Conservation (phyloP, 2,113 vertebrate genomes). For the Hyla sarda region DNA sequence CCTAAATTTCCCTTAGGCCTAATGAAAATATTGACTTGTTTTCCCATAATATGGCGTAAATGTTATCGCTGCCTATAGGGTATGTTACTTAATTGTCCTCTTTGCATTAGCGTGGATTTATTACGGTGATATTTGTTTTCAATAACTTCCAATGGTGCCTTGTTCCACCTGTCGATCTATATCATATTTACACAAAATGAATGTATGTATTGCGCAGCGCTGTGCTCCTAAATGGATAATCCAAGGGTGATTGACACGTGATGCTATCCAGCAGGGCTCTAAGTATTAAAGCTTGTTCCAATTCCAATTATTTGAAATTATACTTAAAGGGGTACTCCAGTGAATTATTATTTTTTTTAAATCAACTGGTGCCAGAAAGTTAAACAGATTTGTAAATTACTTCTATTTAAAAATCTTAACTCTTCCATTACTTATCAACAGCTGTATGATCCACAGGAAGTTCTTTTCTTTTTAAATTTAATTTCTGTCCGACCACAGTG, state of each 20-base stretch:
- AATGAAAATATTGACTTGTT: slow-evolving; percentile 40
- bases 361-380: too few species aligned
- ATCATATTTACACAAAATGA: not conserved
- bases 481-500: too few species aligned
- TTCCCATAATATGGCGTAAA: not conserved
- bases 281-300: too few species aligned
- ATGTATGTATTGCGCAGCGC: not conserved
- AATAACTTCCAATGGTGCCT: not conserved
- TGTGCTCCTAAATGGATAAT: not conserved
- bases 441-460: too few species aligned
- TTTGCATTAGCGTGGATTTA: not conserved
- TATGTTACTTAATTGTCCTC: slow-evolving; percentile 15
- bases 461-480: too few species aligned
- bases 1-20: not conserved
- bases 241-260: not conserved
- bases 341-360: too few species aligned
- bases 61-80: slow-evolving; percentile 29
- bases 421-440: too few species aligned
- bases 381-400: too few species aligned
- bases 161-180: not conserved
- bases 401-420: too few species aligned
- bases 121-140: not conserved
- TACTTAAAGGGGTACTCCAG: too few species aligned
- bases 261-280: not conserved
- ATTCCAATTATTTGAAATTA: too few species aligned